Evolutionary conservation across 2,797 vertebrate genomes (phyloP), one percentile per base, ranked within the genome.

Genomic region (Aselliscus stoliczkanus): DNA sequence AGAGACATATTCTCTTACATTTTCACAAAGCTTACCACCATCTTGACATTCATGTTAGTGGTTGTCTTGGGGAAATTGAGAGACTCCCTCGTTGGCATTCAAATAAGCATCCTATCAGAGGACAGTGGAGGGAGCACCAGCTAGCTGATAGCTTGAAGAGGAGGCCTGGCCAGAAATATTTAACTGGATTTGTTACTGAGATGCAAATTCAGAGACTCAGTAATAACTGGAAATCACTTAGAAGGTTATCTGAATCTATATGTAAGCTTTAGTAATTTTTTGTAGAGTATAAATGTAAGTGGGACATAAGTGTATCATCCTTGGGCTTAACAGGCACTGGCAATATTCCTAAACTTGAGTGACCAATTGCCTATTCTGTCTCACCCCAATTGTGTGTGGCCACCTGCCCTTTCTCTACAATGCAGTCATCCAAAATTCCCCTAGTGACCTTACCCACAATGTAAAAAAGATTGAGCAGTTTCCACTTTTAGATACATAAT

Each of bases 401-500:
- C 34, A 76, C 23, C 5, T 84, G n/a, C 7, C 11, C 14, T 70
- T 21, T 83, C 20, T 93, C 9, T 91, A 37, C 23, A 47, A 29
- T 54, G 5, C 7, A 56, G 44, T 65, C 29, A 89, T 56, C 7
- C 11, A 14, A 39, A 95, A 72, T 23, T 11, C 0, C 81, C 5
- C 37, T 14, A 76, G 23, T 15, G 67, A 39, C 70, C 60, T 65
- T 47, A 69, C 34, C 10, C 39, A 69, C 17, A 29, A 4, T 62
- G 5, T 84, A 47, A 84, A 94, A 94, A 64, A 67, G 7, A 44
- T 9, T 37, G 58, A 89, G 5, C 9, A 73, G 18, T 73, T 81
- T 88, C 25, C 29, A 47, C 56, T 93, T 79, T 88, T 90, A 75
- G 42, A 37, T 72, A 64, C 5, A 65, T 82, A 83, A 84, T 44